Evolutionary conservation across 2,797 vertebrate species (phyloP), one percentile per base, ranked within the genome.

Genomic region (Gallirallus australis): DNA sequence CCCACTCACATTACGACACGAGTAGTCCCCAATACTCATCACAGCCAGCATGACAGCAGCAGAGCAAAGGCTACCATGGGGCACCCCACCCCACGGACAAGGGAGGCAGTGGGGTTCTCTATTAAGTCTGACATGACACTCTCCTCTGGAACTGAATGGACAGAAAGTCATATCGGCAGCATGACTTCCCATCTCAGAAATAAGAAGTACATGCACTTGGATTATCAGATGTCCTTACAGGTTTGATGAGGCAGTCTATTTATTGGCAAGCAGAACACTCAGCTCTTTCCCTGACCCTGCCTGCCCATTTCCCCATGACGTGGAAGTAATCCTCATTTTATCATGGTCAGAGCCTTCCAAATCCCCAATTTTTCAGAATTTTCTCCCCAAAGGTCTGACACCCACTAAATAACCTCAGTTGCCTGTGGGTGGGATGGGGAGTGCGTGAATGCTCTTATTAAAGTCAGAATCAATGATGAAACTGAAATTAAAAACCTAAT

Each of bases 1-100:
- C 23, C 2, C 2, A 11, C 15, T 31, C 12, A 7, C 28, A 6
- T 4, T 4, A 20, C 59, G 47, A 40, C 54, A 42, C 0, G 2
- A 50, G n/a, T 28, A 15, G 42, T 30, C 75, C 40, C 65, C 40
- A 89, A 11, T 6, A 21, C 40, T 35, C 33, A 59, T 45, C 3
- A 1, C 39, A 77, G 75, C 6, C 40, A 52, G 45, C 0, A 3
- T 33, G 45, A 65, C 63, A 54, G 82, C 31, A 64, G 70, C 78
- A 65, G n/a, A 64, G 33, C 11, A 1, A 15, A 76, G 39, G 45
- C 33, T 53, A 21, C 27, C 45, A n/a, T 0, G 12, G 42, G 37
- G 17, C 18, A 31, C 68, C 80, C 42, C 20, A 37, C 48, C 31
- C 31, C 28, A 76, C 12, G 13, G 30, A 42, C 25, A 17, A 47